Base-by-base conservation (phyloP, 2,888 invertebrate genomes). In the Phlogophora meticulosa region DNA sequence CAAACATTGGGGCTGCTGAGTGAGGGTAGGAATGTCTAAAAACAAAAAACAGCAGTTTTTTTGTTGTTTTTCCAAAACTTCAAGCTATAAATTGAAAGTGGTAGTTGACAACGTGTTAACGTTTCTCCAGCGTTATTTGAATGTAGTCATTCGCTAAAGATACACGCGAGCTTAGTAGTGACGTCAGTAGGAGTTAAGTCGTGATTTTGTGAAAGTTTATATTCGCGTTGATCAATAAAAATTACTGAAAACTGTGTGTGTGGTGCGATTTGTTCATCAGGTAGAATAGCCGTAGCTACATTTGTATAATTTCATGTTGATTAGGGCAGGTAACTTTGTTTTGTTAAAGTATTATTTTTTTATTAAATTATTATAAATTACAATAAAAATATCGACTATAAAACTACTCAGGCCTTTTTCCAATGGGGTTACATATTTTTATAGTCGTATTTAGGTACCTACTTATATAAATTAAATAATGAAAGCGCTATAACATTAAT, bases 61-160 rank as follows among this genome's bases (percentile, higher is more conserved):
- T 40, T 42, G n/a, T 60, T 11, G 11, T 55, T 40, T 72, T 51
- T 43, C 32, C 24, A 38, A 56, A 61, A 55, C 43, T 60, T 49
- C 20, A 11, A 40, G 48, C 46, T 43, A 48, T 62, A 65, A 55
- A 59, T 24, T 40, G 53, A 28, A 63, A 69, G 64, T 51, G 43
- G 40, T 60, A 17, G 51, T 69, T 66, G 60, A 22, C 57, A 66
- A 60, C 60, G 57, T 68, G 57, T 56, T 58, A 46, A 46, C 60
- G 66, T 77, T 62, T 15, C 46, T 4, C n/a, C 46, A 4, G 48
- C 38, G 64, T 83, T 83, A 84, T 59, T 79, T 74, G 57, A 55
- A 70, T 58, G 64, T 46, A 74, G 70, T 65, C 76, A 66, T 61
- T 53, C 70, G 74, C 20, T 65, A 67, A 72, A 72, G 72, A 65